Base-by-base conservation (phyloP, 2,888 invertebrate species). In the Myathropa florea region DNA sequence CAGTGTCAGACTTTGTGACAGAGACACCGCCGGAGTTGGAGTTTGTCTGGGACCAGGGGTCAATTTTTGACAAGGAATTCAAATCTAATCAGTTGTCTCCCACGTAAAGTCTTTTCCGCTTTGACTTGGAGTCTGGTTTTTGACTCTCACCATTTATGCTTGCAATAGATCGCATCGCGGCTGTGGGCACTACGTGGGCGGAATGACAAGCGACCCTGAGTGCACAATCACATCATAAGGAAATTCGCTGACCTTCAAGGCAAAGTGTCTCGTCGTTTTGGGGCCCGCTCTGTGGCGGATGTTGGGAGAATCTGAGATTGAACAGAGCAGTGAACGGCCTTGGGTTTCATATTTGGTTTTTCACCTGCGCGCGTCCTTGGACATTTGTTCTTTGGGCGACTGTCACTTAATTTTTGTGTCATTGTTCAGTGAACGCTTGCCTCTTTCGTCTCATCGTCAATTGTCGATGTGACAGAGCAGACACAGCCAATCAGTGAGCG, bases 1-100 rank as follows among this genome's bases (percentile, higher is more conserved):
- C n/a, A 39, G 59, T 75, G 72, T 59, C 53, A 33, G 6, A 7
- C 18, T 14, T 10, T 23, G n/a, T 71, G 76, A 33, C 53, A 67
- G 9, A 33, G 7, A 10, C 33, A 33, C 33, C 33, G 10, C 33
- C 33, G 33, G 4, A 30, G 30, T n/a, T n/a, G n/a, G n/a, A n/a
- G n/a, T n/a, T 30, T 30, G 30, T 30, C 4, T 33, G 3, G 9
- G 9, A 39, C 0, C 39, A n/a, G n/a, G 10, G 39, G 39, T 39
- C 39, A 39, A 28, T 28, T 28, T 28, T 28, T 7, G 28, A 28
- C 3, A 1, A 14, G 39, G n/a, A n/a, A 39, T 39, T 39, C 4
- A n/a, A 39, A 2, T 18, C 18, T 46, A 4, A 46, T 18, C 39
- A 46, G 39, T n/a, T 46, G 18, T 46, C 39, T n/a, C 39, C 39